These are phyloP conservation scores for Puma concolor DNA, from an alignment of 2,113 vertebrate genomes.

Conservation along the genomic window DNA sequence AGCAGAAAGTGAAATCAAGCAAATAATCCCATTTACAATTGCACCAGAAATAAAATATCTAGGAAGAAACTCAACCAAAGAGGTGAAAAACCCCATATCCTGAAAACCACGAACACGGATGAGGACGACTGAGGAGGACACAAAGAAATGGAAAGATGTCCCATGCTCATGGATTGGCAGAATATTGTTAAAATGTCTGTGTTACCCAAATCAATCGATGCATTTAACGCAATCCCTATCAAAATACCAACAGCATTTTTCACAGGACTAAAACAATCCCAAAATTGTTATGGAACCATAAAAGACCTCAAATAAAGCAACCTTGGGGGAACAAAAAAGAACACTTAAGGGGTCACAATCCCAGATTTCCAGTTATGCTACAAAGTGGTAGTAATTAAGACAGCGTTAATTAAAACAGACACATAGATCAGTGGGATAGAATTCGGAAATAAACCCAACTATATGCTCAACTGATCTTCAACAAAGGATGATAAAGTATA, in stretches of 20 bases:
- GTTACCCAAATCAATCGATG: neutral
- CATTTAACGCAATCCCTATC: neutral
- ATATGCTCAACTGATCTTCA: neutral
- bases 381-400: neutral
- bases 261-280: neutral
- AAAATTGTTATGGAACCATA: neutral
- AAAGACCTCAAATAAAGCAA: neutral
- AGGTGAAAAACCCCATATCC: no score
- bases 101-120: no score
- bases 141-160: no score
- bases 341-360: neutral
- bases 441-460: neutral
- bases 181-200: neutral
- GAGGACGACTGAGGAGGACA: no score
- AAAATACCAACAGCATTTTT: neutral
- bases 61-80: no score
- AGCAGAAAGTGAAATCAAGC: neutral
- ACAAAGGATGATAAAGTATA: no score
- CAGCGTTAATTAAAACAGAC: neutral
- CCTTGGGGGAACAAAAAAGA: neutral
- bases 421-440: neutral
- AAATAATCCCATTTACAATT: no score
- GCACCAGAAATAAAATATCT: no score
- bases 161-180: no score
- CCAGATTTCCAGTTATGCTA: neutral